phyloP scores from a whole-genome alignment of 2,797 vertebrate genomes.

The Chaunax sp. region DNA sequence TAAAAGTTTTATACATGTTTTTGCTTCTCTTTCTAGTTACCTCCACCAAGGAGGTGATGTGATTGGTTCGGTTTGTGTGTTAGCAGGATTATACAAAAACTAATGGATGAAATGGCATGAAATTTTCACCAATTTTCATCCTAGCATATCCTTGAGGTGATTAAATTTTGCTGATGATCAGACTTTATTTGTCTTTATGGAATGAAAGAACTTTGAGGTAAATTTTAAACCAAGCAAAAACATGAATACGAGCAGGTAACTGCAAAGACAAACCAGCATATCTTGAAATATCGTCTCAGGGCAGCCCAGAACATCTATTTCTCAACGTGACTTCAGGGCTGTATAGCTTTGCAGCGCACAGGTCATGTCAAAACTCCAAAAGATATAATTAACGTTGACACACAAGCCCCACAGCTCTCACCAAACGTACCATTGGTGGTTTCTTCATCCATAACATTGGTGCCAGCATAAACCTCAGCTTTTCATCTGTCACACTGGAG shows the following conservation, averaged over 20 bases:
- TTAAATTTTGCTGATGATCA: too few relatives aligned
- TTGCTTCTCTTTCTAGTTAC: too few relatives aligned
- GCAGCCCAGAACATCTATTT: neutral
- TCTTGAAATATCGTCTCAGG: neutral
- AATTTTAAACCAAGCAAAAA: neutral
- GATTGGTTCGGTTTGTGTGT: too few relatives aligned
- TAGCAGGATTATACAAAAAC: too few relatives aligned
- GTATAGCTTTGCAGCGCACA: slow-evolving; percentile 7
- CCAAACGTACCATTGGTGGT: slow-evolving; percentile 1
- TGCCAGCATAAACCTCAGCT: slow-evolving; percentile 31
- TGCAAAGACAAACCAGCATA: neutral
- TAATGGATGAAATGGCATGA: too few relatives aligned
- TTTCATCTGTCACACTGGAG: slow-evolving; percentile 47
- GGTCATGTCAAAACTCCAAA: slow-evolving; percentile 17
- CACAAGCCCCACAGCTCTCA: neutral
- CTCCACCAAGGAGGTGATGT: too few relatives aligned
- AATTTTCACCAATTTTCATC: too few relatives aligned
- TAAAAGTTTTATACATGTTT: too few relatives aligned
- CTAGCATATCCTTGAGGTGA: too few relatives aligned
- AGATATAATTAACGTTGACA: slow-evolving; percentile 28
- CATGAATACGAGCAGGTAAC: neutral
- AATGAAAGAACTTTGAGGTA: too few relatives aligned
- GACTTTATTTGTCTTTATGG: too few relatives aligned
- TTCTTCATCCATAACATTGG: slow-evolving; percentile 23
- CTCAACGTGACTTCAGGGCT: slow-evolving; percentile 4